A percentile compares a stretch with the other conserved stretches of the same genome.
Evolutionary conservation across 2,113 vertebrate genomes (phyloP).

Genomic region (Seriola dumerili): DNA sequence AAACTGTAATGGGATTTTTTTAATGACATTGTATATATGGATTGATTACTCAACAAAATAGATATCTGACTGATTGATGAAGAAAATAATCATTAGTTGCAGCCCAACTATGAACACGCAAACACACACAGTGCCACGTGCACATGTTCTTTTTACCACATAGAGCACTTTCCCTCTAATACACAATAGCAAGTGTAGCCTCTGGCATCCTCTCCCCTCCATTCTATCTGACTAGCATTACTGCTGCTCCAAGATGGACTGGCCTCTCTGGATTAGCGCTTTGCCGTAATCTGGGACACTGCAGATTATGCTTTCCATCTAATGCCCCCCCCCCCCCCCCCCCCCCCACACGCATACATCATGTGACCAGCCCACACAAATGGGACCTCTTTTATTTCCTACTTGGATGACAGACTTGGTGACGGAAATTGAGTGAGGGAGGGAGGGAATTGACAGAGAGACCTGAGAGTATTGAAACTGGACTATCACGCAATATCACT

Average conservation of each 20-base stretch:
- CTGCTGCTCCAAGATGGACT: constrained; percentile 52
- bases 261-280: constrained; percentile 78
- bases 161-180: constrained; percentile 25
- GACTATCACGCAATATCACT: constrained; percentile 11
- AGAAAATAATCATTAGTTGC: not conserved
- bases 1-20: too few relatives aligned
- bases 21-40: too few relatives aligned
- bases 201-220: constrained; percentile 47
- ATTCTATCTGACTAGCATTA: constrained; percentile 64
- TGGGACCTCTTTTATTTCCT: constrained; percentile 62
- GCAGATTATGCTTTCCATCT: constrained; percentile 83
- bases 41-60: not conserved
- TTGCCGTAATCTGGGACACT: constrained; percentile 84
- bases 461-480: constrained; percentile 42
- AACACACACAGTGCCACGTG: not conserved
- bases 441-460: constrained; percentile 32
- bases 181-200: constrained; percentile 40
- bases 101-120: not conserved
- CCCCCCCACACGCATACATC: constrained; percentile 35
- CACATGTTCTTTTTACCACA: constrained; percentile 14
- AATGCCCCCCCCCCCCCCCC: constrained; percentile 14
- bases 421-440: constrained; percentile 35
- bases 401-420: constrained; percentile 57
- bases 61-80: not conserved
- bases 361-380: constrained; percentile 75